These are phyloP conservation scores for Brachionus plicatilis DNA, from an alignment of 1,140 invertebrate species.

Conservation along the genomic window DNA sequence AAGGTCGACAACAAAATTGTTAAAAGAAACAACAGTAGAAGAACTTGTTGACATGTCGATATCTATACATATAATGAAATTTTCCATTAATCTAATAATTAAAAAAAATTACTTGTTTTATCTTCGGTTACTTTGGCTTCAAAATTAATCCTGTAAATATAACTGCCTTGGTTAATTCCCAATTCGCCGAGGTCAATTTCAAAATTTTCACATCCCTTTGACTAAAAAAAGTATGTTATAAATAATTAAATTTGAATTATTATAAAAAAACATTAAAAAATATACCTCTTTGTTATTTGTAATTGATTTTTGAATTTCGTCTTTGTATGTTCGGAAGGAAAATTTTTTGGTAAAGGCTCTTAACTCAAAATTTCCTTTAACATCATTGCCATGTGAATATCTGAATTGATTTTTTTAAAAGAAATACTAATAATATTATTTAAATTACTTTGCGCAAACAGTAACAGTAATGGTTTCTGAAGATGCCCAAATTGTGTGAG, in stretches of 20 bases:
- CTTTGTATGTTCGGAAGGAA: background rate
- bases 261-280: background rate
- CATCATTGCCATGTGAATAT: constrained; percentile 23
- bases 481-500: background rate
- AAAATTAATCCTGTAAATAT: constrained; percentile 16
- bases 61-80: background rate
- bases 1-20: constrained; percentile 9
- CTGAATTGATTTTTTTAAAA: background rate
- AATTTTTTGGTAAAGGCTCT: constrained; percentile 2
- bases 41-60: background rate
- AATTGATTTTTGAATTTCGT: background rate
- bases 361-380: constrained; percentile 21
- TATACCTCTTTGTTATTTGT: background rate
- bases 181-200: background rate
- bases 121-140: constrained; percentile 20
- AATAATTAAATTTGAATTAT: background rate
- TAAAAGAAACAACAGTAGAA: background rate
- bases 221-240: background rate
- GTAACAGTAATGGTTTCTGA: background rate
- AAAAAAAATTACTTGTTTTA: constrained; percentile 7
- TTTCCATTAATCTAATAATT: background rate
- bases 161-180: background rate
- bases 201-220: constrained; percentile 6
- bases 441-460: constrained; percentile 17
- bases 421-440: background rate